A percentile compares a stretch with the other conserved stretches of the same genome.
phyloP scores from a whole-genome alignment of 1,140 invertebrate genomes.

The Ptiloglossa arizonensis region DNA sequence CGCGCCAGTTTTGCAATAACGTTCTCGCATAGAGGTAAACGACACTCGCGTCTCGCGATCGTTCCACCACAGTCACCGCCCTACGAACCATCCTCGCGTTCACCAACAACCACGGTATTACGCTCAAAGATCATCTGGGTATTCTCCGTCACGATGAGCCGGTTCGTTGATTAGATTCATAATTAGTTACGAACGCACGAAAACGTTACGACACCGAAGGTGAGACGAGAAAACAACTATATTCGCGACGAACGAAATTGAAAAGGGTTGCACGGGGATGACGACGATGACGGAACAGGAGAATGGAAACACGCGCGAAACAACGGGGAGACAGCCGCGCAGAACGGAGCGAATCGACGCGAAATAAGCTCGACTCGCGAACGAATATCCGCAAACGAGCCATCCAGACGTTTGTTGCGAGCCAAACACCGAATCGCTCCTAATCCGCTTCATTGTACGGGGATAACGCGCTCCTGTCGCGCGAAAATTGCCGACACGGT shows the following conservation, averaged over 20 bases:
- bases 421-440: not conserved
- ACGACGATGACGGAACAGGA: not conserved
- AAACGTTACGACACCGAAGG: not conserved
- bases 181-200: slow-evolving; percentile 36
- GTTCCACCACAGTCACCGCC: too few species aligned
- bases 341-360: slow-evolving; percentile 26
- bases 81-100: too few species aligned
- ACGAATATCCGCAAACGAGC: not conserved
- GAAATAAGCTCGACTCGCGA: not conserved
- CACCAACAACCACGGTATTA: too few species aligned
- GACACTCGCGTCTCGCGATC: too few species aligned
- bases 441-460: slow-evolving; percentile 8
- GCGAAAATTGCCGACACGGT: too few species aligned
- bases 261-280: too few species aligned
- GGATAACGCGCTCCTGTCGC: too few species aligned
- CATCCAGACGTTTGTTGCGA: not conserved
- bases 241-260: not conserved
- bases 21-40: not conserved
- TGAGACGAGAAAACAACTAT: not conserved
- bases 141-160: slow-evolving; percentile 41
- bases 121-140: slow-evolving; percentile 50
- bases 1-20: slow-evolving; percentile 3
- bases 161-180: slow-evolving; percentile 61
- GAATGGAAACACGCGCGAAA: not conserved
- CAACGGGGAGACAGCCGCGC: slow-evolving; percentile 22